These are phyloP conservation scores for Ctenopoma kingsleyae DNA, from an alignment of 2,797 vertebrate genomes.

Conservation along the genomic window DNA sequence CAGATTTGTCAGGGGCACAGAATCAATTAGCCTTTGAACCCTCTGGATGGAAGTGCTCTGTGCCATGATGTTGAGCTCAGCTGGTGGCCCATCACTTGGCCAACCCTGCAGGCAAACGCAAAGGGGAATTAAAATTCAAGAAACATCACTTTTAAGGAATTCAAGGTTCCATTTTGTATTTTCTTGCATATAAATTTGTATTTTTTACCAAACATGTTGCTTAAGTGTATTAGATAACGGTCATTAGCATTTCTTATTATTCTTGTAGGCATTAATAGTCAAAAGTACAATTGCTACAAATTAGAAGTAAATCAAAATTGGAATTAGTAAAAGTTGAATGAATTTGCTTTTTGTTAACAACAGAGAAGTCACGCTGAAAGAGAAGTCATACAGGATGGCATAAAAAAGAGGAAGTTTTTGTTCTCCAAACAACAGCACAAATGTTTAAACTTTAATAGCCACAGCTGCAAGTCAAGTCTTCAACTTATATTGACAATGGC, in stretches of 20 bases:
- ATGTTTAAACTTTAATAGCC: background rate
- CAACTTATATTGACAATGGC: background rate
- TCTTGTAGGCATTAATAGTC: background rate
- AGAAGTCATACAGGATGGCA: background rate
- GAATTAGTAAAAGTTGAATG: background rate
- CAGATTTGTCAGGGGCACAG: constrained; percentile 95
- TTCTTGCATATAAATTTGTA: background rate
- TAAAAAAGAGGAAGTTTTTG: background rate
- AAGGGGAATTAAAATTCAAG: background rate
- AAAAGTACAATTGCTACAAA: background rate
- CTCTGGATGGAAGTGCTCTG: constrained; percentile 98
- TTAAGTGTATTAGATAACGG: too few species aligned
- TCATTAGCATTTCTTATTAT: background rate
- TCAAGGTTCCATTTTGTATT: background rate
- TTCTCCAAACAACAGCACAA: background rate
- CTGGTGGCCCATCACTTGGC: constrained; percentile 94
- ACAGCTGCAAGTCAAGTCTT: background rate
- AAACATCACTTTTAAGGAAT: constrained; percentile 8
- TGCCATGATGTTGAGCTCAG: constrained; percentile 95
- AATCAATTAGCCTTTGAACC: constrained; percentile 96
- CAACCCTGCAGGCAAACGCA: constrained; percentile 82
- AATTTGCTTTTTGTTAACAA: constrained; percentile 2
- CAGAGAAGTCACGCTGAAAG: background rate
- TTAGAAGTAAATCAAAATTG: background rate
- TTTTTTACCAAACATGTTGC: background rate